Percentiles rank a stretch among this genome's conserved stretches.
Conservation (phyloP, 2,797 vertebrate species). For the Lepus townsendii region DNA sequence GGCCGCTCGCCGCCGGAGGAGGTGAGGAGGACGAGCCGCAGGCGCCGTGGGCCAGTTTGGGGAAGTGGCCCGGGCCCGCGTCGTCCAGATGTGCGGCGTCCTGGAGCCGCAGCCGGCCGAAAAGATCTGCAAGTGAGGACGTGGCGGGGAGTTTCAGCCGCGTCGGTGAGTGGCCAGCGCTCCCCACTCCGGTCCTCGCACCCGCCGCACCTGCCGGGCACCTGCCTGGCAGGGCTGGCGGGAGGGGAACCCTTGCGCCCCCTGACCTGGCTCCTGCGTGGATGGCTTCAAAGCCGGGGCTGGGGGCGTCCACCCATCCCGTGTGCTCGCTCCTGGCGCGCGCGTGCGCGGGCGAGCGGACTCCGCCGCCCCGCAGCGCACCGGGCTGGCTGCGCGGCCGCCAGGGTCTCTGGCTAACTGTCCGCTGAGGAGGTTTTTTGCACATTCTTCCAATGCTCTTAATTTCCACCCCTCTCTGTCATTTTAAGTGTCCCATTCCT, state of each 20-base stretch:
- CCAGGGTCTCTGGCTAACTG: background rate
- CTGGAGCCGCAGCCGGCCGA: slow-evolving; percentile 92
- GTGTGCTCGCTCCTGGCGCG: background rate
- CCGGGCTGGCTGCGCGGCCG: background rate
- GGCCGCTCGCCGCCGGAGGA: background rate
- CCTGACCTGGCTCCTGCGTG: background rate
- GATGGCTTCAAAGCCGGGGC: background rate
- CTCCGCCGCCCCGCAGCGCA: too few relatives aligned
- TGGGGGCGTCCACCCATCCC: background rate
- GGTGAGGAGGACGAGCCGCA: slow-evolving; percentile 47
- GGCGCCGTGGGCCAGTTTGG: slow-evolving; percentile 81
- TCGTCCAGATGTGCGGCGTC: slow-evolving; percentile 92
- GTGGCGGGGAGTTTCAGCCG: slow-evolving; percentile 98
- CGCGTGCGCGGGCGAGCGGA: background rate
- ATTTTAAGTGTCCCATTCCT: too few relatives aligned
- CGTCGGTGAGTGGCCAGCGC: slow-evolving; percentile 91
- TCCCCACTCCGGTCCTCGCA: background rate
- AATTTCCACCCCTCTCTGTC: too few relatives aligned
- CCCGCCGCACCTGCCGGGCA: background rate
- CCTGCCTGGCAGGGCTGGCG: fast-evolving
- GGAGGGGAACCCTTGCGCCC: background rate
- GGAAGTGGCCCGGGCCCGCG: slow-evolving; percentile 74
- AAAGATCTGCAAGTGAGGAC: slow-evolving; percentile 97
- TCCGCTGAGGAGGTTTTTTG: background rate
- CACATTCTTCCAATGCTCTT: too few relatives aligned